Evolutionary conservation across 2,113 vertebrate species (phyloP), one percentile per base, ranked within the genome.

Genomic region (Ctenodactylus gundi): DNA sequence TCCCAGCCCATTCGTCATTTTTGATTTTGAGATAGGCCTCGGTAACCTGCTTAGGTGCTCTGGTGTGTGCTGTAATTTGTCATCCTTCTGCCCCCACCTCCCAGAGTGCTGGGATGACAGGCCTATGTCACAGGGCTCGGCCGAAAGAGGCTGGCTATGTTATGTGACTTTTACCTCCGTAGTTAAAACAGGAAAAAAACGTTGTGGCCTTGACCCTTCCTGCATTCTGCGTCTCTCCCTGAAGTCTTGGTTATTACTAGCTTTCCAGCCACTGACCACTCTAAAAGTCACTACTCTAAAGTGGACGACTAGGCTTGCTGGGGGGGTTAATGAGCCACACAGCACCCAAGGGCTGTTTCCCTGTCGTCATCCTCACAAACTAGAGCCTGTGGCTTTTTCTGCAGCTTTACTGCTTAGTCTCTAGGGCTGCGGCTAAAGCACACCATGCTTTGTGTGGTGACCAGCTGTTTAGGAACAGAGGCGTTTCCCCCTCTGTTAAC

Each of bases 331-430:
- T 10, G 4, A 6, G 46, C 39, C 0, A 20, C 15, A 53, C 6
- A 0, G 8, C 27, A 27, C 0, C 1, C 8, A 21, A 11, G 7
- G 1, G 21, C 3, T 31, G 76, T 4, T 44, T 94, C 76, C 34
- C 70, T 58, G 65, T 6, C 0, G 18, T 29, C 23, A 2, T 31
- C 13, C 51, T 31, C 25, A n/a, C 2, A 10, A 31, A 0, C 0
- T 27, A 67, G 60, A 12, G 31, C 51, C 20, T 0, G 1, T 36
- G 64, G 5, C 4, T 3, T 51, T 51, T 29, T 36, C 41, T 58
- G 20, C 0, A 25, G 57, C 62, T 39, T 72, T n/a, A 2, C 7
- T 5, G 10, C 34, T 29, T 8, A 2, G 20, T n/a, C 68, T 70
- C 58, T 44, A 21, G 0, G 0, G 0, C n/a, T 67, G 39, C 39